Evolutionary conservation across 2,888 invertebrate genomes (phyloP), one percentile per base, ranked within the genome.

Genomic region (Microchrysa polita): DNA sequence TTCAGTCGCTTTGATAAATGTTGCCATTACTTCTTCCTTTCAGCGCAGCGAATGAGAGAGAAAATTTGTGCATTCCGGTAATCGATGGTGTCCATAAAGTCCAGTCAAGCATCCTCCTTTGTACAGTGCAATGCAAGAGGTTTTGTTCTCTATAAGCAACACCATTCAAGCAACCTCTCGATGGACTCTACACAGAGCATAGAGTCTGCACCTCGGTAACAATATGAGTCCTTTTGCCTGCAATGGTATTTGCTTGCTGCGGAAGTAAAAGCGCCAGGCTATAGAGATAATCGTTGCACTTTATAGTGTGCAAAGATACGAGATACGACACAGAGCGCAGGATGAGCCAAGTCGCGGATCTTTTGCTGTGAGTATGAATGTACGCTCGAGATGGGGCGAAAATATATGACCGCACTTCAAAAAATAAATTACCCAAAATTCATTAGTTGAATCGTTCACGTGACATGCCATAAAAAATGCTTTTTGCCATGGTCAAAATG

Each of bases 361-460:
- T 65, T 27, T 20, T 22, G 2, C 34, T 61, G 12, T n/a, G n/a
- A n/a, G n/a, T n/a, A n/a, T n/a, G n/a, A n/a, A n/a, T n/a, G n/a
- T 34, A 23, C 5, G 23, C 27, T 18, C 7, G 7, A 40, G 42
- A 18, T 34, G 65, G 44, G 65, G 20, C 44, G 63, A 67, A 69
- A 69, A 69, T 69, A 42, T 55, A 69, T 55, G 69, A 55, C 55
- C 69, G 40, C 55, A 69, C 69, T 69, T 69, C 69, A 55, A 69
- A 69, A 69, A 69, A 69, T 69, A 69, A 69, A 69, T 69, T 69
- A 69, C 69, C 69, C 40, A 69, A 65, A 69, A 69, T 69, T 69
- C 69, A 69, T 69, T 69, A 69, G 69, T 69, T 23, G 65, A 48
- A 65, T 65, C 65, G 65, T 44, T 48, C 48, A 34, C 55, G 44